Evolutionary conservation across 2,797 vertebrate genomes (phyloP).

Genomic region (Enteromius anoplus): DNA sequence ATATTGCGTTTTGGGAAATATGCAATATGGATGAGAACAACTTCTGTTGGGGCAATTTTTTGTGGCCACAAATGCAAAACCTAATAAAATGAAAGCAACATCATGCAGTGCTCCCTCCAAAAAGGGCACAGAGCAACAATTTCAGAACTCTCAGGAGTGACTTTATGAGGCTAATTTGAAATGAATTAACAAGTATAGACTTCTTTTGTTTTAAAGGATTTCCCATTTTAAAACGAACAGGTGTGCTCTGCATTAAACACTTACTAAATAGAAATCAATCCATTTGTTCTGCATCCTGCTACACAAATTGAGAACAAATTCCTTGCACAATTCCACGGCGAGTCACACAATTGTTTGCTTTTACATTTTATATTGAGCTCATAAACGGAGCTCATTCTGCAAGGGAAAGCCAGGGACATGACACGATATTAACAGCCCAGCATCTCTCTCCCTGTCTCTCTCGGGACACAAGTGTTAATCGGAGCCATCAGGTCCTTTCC

Average conservation of each 20-base stretch:
- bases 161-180: conserved; percentile 6
- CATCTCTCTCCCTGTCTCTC: conserved; percentile 68
- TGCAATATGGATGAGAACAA: background rate
- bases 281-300: conserved; percentile 31
- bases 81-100: background rate
- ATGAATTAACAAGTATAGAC: conserved; percentile 1
- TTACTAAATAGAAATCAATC: conserved; percentile 46
- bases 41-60: background rate
- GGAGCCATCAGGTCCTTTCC: conserved; percentile 82
- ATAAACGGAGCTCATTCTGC: conserved; percentile 74
- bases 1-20: background rate
- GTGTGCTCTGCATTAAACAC: conserved; percentile 9
- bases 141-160: background rate
- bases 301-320: conserved; percentile 14
- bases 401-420: conserved; percentile 72
- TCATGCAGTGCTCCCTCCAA: conserved; percentile 3
- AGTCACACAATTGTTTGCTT: conserved; percentile 50
- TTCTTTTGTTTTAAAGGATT: conserved; percentile 13
- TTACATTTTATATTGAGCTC: conserved; percentile 58
- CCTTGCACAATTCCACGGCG: background rate
- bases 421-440: conserved; percentile 72
- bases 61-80: conserved; percentile 11
- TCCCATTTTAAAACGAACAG: conserved; percentile 19
- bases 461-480: conserved; percentile 79
- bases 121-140: background rate